Evolutionary conservation across 2,888 invertebrate species (phyloP).

Genomic region (Meliscaeva auricollis): DNA sequence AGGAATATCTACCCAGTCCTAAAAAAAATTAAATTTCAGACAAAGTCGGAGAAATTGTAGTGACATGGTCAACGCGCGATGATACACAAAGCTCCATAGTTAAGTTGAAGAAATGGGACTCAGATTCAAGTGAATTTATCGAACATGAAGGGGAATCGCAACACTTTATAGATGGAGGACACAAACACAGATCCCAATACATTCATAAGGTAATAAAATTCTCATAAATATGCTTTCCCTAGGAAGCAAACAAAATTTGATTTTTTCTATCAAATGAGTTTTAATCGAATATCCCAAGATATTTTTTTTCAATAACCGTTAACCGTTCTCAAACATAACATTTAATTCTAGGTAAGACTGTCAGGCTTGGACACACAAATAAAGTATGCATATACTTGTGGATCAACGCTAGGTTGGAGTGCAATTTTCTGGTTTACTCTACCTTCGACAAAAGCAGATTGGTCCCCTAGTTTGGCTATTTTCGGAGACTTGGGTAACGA

Average conservation of each 20-base stretch:
- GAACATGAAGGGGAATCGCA: conserved; percentile 86
- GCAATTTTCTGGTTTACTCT: conserved; percentile 91
- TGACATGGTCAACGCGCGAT: conserved; percentile 93
- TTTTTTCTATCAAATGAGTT: too few species aligned
- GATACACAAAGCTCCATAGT: conserved; percentile 88
- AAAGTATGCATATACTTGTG: conserved; percentile 92
- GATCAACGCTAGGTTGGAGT: conserved; percentile 93
- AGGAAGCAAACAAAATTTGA: too few species aligned
- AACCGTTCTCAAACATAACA: neutral
- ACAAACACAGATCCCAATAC: conserved; percentile 87
- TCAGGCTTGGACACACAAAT: conserved; percentile 87
- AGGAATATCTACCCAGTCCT: conserved; percentile 83
- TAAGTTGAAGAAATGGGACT: conserved; percentile 88
- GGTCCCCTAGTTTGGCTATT: conserved; percentile 93
- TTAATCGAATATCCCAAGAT: too few species aligned
- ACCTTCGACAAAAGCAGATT: conserved; percentile 87
- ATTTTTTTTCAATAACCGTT: conserved; percentile 73
- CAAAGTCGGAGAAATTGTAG: conserved; percentile 88
- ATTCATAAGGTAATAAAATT: conserved; percentile 89
- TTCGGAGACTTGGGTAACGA: conserved; percentile 98
- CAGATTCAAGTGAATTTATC: conserved; percentile 82
- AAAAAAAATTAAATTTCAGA: too few species aligned
- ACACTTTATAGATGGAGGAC: conserved; percentile 91
- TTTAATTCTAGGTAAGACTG: conserved; percentile 75
- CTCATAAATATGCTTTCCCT: too few species aligned